Evolutionary conservation across 2,113 vertebrate species (phyloP).

Genomic region (Epinephelus lanceolatus): DNA sequence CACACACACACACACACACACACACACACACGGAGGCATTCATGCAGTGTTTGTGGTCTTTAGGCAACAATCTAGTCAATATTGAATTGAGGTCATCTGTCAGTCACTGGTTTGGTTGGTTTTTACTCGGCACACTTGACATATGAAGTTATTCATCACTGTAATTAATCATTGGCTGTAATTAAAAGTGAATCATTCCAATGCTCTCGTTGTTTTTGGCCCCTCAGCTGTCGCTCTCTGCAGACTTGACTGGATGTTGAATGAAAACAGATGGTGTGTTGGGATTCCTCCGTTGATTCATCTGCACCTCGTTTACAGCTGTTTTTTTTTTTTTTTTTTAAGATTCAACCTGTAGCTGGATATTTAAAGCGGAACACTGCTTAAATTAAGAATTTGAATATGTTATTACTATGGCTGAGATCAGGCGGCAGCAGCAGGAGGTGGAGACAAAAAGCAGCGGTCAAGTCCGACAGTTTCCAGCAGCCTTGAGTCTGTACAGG

Average conservation of each 20-base stretch:
- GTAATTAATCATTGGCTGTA: conserved; percentile 19
- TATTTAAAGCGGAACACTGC: background rate
- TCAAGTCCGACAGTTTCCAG: too few relatives aligned
- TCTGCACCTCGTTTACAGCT: background rate
- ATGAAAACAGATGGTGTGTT: conserved; percentile 4
- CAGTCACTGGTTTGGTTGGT: conserved; percentile 22
- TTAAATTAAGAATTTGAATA: too few relatives aligned
- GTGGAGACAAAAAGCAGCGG: too few relatives aligned
- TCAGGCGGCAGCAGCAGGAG: too few relatives aligned
- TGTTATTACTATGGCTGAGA: too few relatives aligned
- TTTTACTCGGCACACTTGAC: background rate
- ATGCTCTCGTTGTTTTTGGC: conserved; percentile 8
- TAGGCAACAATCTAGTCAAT: conserved; percentile 4
- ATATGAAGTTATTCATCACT: conserved; percentile 6
- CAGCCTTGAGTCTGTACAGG: too few relatives aligned
- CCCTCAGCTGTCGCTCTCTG: conserved; percentile 34
- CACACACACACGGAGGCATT: background rate
- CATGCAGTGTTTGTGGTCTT: background rate
- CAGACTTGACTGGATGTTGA: background rate
- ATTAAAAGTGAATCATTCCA: conserved; percentile 46
- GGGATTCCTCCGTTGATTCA: conserved; percentile 20
- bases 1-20: background rate
- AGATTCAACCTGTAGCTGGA: background rate
- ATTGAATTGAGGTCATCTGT: conserved; percentile 22
- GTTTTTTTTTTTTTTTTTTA: background rate